These are phyloP conservation scores for Pipra filicauda DNA, from an alignment of 2,113 vertebrate genomes.

Conservation along the genomic window DNA sequence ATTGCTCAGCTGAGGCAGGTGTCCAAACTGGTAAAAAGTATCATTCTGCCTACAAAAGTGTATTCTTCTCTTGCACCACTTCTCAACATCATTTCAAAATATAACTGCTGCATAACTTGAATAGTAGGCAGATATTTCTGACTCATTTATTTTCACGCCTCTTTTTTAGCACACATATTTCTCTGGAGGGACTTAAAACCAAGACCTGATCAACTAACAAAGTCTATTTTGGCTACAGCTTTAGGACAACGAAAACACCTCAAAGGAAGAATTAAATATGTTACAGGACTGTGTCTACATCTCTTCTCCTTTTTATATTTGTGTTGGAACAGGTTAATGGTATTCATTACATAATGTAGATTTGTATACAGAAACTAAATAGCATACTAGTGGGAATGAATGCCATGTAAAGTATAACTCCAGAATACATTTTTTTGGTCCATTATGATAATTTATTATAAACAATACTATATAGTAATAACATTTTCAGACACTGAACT, in stretches of 20 bases:
- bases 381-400: neutral
- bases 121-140: neutral
- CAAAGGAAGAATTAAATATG: neutral
- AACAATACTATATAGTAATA: neutral
- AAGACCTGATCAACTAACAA: neutral
- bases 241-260: neutral
- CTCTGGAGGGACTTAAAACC: neutral
- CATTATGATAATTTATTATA: neutral
- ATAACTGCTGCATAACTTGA: slow-evolving; percentile 6
- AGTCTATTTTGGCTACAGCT: neutral
- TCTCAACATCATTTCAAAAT: slow-evolving; percentile 12
- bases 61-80: neutral
- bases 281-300: neutral
- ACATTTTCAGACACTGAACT: neutral
- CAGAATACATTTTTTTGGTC: neutral
- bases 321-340: neutral
- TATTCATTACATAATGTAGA: neutral
- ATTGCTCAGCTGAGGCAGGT: neutral
- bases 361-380: neutral
- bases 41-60: neutral
- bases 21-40: slow-evolving; percentile 16
- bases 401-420: neutral
- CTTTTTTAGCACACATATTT: neutral
- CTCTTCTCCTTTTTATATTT: neutral
- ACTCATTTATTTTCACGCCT: neutral